Base-by-base conservation (phyloP, 2,797 vertebrate species). In the Spinus olivaceus region DNA sequence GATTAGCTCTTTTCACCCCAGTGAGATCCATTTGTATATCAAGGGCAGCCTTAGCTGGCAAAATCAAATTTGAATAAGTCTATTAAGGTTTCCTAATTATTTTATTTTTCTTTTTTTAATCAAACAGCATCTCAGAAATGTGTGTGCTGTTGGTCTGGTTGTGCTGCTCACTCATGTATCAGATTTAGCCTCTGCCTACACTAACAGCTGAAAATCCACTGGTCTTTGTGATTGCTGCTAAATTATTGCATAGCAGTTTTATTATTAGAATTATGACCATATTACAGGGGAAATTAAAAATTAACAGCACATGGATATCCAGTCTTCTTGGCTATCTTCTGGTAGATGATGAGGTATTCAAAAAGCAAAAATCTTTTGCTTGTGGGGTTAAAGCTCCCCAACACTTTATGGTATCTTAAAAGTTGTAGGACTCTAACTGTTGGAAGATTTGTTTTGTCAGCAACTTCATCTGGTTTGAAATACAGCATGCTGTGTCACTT, bases 211-310 rank as follows among this genome's bases (percentile, higher is more conserved):
- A 86, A 95, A 92, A 95, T 80, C 44, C 33, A 90, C 24, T 41
- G 41, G 30, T 73, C 80, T 95, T 91, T 82, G 78, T 51, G 86
- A 88, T 41, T 49, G 56, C 90, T 63, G 44, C 50, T 97, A 81
- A 94, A 97, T 90, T 96, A 93, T 90, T 93, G 69, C 96, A 70
- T 61, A 63, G 71, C 70, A 74, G 42, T 81, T 96, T 94, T 95
- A 86, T 95, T 88, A 94, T 95, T 95, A 44, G 88, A 83, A 90
- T 95, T 83, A 93, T 18, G 18, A 84, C 16, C 33, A 39, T 44
- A 17, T 85, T 73, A 57, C 50, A 46, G 46, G 70, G 86, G 76
- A 95, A 97, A 96, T 97, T 95, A 94, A 96, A 95, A 96, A 83
- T 81, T 96, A 79, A 88, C 59, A 82, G 32, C 37, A 92, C 72